Base-by-base conservation (phyloP, 2,797 vertebrate genomes). In the Tympanoctomys barrerae region DNA sequence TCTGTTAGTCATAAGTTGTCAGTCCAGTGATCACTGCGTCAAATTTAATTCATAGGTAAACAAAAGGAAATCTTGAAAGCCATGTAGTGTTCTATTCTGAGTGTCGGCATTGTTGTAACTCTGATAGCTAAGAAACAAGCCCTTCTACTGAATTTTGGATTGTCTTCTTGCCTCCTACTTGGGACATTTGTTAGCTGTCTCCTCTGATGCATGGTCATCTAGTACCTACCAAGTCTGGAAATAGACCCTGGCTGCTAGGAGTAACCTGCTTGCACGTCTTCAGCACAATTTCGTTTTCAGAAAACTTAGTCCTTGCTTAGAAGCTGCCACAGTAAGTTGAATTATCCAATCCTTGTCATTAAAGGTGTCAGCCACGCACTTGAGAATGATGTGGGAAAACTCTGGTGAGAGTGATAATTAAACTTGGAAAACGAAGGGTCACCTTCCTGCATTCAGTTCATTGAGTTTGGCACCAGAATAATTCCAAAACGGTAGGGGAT, bases 381-480 rank as follows among this genome's bases (percentile, higher is more conserved):
- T 31, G 79, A 96, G 94, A 97, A 95, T 95, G 94, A 94, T 95
- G 96, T 97, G 97, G 96, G 96, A 96, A 97, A 96, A 95, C 95
- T 90, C 97, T 75, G 62, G 93, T 64, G 94, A 96, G 97, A 95
- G 97, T 89, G 97, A 97, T 97, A 97, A 97, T 97, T 97, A 98
- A 97, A 97, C 80, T 75, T 87, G 93, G 94, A 97, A 94, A 94
- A 97, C 70, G 94, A 92, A 96, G 96, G 96, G 88, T 94, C 96
- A 96, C 95, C 52, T 86, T 89, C 91, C 93, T 96, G 92, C 91
- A 66, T 64, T 94, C 95, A 91, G 93, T 90, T 97, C 95, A 96
- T 94, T 93, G 97, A 87, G 81, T 94, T 79, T 97, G 93, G 92
- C 88, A 33, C 86, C 78, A 95, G 87, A 94, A 83, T 96, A 90